phyloP scores from a whole-genome alignment of 2,888 invertebrate genomes.

The Pandemis corylana region DNA sequence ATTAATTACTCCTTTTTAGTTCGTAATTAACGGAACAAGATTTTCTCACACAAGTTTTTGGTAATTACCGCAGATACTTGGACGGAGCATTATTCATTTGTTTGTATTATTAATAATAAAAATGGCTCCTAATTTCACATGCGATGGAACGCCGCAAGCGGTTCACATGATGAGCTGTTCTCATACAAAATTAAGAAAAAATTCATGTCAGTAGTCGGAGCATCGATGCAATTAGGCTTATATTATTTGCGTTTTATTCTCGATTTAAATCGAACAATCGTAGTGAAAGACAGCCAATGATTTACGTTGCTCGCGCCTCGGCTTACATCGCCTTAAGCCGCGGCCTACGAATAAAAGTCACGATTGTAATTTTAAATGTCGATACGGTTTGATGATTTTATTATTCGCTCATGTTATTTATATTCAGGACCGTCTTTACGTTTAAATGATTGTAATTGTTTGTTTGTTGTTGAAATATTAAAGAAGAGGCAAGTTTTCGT shows the following conservation, averaged over 20 bases:
- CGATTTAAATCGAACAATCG: constrained; percentile 75
- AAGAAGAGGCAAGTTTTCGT: not conserved
- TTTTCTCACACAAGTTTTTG: constrained; percentile 46
- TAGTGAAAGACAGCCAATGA: constrained; percentile 74
- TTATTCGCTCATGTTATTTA: constrained; percentile 56
- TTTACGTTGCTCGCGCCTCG: constrained; percentile 77
- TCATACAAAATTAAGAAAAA: constrained; percentile 47
- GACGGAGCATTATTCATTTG: not conserved
- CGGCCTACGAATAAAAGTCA: constrained; percentile 79
- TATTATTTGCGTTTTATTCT: constrained; percentile 72
- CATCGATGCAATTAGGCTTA: constrained; percentile 67
- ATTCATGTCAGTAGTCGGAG: constrained; percentile 49
- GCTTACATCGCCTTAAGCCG: constrained; percentile 80
- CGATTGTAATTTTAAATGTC: constrained; percentile 82
- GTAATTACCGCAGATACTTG: not conserved
- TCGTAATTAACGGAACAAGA: constrained; percentile 62
- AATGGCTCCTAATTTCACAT: not conserved
- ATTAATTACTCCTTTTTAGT: constrained; percentile 65
- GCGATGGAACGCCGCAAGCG: not conserved
- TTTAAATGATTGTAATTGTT: constrained; percentile 38
- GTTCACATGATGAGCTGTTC: constrained; percentile 38
- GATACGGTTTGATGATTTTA: constrained; percentile 75
- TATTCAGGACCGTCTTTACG: constrained; percentile 34
- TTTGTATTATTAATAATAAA: not conserved
- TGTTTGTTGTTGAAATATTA: constrained; percentile 32